A percentile compares a stretch with the other conserved stretches of the same genome.
phyloP scores from a whole-genome alignment of 2,113 vertebrate species.

The Hyperoodon ampullatus region DNA sequence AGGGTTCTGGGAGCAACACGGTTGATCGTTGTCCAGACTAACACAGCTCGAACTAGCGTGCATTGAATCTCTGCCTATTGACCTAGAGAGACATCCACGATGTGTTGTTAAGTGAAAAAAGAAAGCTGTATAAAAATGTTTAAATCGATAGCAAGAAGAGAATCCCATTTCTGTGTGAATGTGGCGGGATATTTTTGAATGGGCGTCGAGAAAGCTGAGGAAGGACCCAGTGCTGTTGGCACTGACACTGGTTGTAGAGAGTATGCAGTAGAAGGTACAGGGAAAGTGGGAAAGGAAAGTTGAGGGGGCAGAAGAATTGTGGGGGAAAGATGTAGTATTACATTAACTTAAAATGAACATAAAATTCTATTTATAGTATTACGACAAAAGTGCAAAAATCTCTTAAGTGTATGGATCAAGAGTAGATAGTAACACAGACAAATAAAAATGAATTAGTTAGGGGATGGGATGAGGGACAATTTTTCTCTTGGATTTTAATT shows the following conservation, averaged over 20 bases:
- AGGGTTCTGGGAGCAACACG: not conserved
- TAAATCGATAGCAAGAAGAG: not conserved
- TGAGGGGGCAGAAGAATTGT: not conserved
- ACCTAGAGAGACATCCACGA: not conserved
- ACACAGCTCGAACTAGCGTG: rapidly evolving
- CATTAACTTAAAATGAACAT: not conserved
- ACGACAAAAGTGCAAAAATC: not conserved
- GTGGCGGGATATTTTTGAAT: not conserved
- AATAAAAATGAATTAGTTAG: not conserved
- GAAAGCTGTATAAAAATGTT: not conserved
- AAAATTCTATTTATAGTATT: not conserved
- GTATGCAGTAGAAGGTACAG: not conserved
- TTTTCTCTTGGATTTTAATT: not conserved
- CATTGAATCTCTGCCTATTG: not conserved
- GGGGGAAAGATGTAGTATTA: not conserved
- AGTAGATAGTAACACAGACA: not conserved
- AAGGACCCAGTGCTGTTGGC: too few relatives aligned
- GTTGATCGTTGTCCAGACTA: not conserved
- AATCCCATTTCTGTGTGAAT: not conserved
- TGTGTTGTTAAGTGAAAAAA: not conserved
- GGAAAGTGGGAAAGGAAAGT: not conserved
- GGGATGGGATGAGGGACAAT: not conserved
- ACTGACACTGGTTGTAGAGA: not conserved
- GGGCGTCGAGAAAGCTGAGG: not conserved
- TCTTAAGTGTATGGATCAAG: not conserved